These are phyloP conservation scores for Punctoribates punctum DNA, from an alignment of 2,888 invertebrate genomes.

Conservation along the genomic window DNA sequence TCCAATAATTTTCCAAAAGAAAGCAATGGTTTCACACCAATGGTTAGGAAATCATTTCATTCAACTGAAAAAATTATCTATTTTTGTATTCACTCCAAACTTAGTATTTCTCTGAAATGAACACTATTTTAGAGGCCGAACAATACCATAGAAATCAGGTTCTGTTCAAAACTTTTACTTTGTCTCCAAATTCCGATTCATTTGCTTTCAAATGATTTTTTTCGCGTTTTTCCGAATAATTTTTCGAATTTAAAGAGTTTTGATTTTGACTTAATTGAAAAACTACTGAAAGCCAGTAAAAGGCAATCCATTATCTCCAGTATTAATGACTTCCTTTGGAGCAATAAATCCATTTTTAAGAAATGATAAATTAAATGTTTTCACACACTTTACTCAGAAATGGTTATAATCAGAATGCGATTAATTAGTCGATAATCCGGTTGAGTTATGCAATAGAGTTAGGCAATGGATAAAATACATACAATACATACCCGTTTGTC, in stretches of 20 bases:
- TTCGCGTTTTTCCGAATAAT: too few relatives aligned
- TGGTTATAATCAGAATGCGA: neutral
- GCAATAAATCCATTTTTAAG: neutral
- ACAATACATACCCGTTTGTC: constrained; percentile 61
- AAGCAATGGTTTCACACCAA: constrained; percentile 24
- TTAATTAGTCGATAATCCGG: neutral
- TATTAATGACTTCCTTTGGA: neutral
- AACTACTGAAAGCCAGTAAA: too few relatives aligned
- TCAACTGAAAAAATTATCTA: constrained; percentile 23
- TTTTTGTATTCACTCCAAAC: neutral
- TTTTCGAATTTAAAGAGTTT: too few relatives aligned
- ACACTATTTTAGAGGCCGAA: neutral
- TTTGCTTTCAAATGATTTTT: too few relatives aligned
- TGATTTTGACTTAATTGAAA: too few relatives aligned
- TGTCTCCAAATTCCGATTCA: too few relatives aligned
- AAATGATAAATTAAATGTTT: neutral
- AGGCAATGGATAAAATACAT: neutral
- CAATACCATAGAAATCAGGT: too few relatives aligned
- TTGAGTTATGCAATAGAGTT: neutral
- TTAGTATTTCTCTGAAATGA: neutral
- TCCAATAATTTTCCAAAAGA: neutral
- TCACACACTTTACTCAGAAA: neutral
- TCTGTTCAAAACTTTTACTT: too few relatives aligned
- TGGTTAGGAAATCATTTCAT: neutral
- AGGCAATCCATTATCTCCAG: neutral